Evolutionary conservation across 2,113 vertebrate genomes (phyloP).

Genomic region (Misgurnus anguillicaudatus): DNA sequence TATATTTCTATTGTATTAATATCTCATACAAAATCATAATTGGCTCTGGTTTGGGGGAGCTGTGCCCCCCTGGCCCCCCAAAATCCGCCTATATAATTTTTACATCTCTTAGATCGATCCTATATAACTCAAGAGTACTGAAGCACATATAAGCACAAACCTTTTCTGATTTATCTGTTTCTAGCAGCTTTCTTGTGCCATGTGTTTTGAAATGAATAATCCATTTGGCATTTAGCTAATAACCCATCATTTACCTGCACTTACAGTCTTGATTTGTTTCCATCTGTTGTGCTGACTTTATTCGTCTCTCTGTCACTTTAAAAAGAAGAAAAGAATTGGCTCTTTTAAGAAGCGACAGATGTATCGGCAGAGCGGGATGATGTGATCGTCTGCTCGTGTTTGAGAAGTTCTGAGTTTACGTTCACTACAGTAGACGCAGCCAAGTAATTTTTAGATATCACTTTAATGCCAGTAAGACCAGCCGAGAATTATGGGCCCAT

Average conservation of each 20-base stretch:
- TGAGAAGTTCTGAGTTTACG: conserved; percentile 22
- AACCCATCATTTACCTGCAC: conserved; percentile 19
- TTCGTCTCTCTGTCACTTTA: conserved; percentile 7
- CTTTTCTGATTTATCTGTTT: conserved; percentile 2
- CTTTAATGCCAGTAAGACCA: conserved; percentile 20
- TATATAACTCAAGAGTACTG: background rate
- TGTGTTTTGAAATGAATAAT: conserved; percentile 12
- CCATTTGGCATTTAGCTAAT: conserved; percentile 26
- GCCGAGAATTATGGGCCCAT: conserved; percentile 17
- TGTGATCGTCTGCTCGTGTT: conserved; percentile 6
- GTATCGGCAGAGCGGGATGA: conserved; percentile 24
- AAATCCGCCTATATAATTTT: no score
- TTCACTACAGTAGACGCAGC: conserved; percentile 12
- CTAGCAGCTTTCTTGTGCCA: background rate
- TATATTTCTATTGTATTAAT: no score
- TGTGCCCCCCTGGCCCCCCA: no score
- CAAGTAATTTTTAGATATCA: conserved; percentile 25
- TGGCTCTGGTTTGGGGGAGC: no score
- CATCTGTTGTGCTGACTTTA: conserved; percentile 35
- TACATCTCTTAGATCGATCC: no score
- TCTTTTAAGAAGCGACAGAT: conserved; percentile 36
- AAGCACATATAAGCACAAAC: background rate
- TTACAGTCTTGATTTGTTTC: conserved; percentile 7
- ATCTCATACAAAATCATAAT: no score
- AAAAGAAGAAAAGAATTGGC: conserved; percentile 23